phyloP scores from a whole-genome alignment of 2,888 invertebrate species.

The Meghimatium bilineatum region DNA sequence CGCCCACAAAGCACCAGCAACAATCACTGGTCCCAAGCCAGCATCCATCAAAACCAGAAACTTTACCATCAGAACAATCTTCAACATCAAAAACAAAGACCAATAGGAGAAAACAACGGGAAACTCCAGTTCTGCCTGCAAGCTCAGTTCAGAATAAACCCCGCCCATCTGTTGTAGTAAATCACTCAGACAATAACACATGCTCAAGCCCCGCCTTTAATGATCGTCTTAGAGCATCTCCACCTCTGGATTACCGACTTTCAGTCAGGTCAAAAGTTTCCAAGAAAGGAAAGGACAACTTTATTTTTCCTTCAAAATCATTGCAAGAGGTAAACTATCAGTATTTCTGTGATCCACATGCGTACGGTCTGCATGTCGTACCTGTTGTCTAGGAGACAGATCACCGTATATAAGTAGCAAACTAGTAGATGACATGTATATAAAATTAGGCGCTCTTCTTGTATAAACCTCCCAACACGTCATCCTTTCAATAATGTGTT shows the following conservation, averaged over 20 bases:
- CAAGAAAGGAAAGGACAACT: conserved; percentile 41
- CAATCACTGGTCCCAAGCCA: not conserved
- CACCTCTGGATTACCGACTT: conserved; percentile 37
- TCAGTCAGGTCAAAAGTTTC: conserved; percentile 30
- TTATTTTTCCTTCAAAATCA: conserved; percentile 31
- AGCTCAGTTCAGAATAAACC: conserved; percentile 23
- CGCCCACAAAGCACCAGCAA: conserved; percentile 12
- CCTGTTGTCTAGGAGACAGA: too few species aligned
- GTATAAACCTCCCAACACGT: too few species aligned
- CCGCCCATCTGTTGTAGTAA: not conserved
- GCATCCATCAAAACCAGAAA: conserved; percentile 1
- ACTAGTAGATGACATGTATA: too few species aligned
- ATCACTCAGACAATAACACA: conserved; percentile 15
- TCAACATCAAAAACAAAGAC: conserved; percentile 15
- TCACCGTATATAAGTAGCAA: too few species aligned
- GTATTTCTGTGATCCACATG: not conserved
- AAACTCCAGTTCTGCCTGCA: not conserved
- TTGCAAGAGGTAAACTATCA: conserved; percentile 24
- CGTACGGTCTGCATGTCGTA: too few species aligned
- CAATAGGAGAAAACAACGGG: conserved; percentile 32
- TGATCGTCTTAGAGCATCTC: conserved; percentile 43
- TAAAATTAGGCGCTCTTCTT: too few species aligned
- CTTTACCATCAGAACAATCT: not conserved
- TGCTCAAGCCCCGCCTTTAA: conserved; percentile 46
- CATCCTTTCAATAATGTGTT: too few species aligned